phyloP scores from a whole-genome alignment of 2,888 invertebrate species.

The Leptarthrus brevirostris region DNA sequence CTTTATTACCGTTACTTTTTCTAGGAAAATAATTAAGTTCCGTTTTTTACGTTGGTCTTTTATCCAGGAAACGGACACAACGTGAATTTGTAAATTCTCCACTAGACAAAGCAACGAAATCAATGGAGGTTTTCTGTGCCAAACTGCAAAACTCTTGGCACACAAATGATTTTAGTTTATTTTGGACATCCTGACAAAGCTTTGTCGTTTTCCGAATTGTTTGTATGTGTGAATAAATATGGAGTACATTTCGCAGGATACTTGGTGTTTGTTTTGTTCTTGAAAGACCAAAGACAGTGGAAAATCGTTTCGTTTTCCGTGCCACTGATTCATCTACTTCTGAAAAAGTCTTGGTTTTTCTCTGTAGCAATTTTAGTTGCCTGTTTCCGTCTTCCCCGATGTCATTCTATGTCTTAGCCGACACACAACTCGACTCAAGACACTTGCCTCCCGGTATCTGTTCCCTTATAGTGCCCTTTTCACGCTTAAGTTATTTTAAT shows the following conservation, averaged over 20 bases:
- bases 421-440: neutral
- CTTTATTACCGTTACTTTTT: neutral
- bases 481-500: conserved; percentile 37
- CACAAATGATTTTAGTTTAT: conserved; percentile 21
- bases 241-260: conserved; percentile 2
- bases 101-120: neutral
- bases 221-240: conserved; percentile 27
- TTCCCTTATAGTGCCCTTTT: conserved; percentile 17
- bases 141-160: conserved; percentile 19
- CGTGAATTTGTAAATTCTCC: conserved; percentile 28
- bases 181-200: conserved; percentile 33
- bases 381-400: neutral
- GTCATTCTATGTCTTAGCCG: too few species aligned
- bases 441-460: conserved; percentile 4
- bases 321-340: conserved; percentile 22
- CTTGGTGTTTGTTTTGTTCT: conserved; percentile 7
- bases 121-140: conserved; percentile 31
- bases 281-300: neutral
- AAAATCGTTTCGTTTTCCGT: neutral
- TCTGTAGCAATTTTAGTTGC: conserved; percentile 16
- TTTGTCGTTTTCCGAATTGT: conserved; percentile 16
- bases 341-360: conserved; percentile 24
- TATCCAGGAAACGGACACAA: neutral
- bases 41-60: neutral
- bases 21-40: conserved; percentile 34